These are phyloP conservation scores for Galbula dea DNA, from an alignment of 2,113 vertebrate genomes.

Conservation along the genomic window DNA sequence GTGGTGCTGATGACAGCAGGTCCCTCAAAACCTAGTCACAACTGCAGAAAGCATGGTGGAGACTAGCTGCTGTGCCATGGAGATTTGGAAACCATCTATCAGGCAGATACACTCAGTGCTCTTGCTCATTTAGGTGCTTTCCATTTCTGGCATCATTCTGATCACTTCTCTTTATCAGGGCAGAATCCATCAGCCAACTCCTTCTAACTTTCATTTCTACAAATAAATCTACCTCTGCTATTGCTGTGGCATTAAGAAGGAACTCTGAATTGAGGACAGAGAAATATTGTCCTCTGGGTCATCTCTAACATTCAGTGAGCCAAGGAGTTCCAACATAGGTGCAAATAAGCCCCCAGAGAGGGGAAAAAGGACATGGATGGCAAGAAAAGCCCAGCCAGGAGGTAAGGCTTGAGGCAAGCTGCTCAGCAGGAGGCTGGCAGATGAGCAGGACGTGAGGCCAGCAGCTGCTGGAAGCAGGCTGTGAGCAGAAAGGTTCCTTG, in stretches of 20 bases:
- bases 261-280: not conserved
- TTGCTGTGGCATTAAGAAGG: not conserved
- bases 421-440: no score
- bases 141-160: not conserved
- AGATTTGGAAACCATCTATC: not conserved
- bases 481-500: not conserved
- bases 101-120: not conserved
- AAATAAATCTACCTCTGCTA: not conserved
- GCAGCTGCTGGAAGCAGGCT: not conserved
- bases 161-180: not conserved
- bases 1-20: not conserved
- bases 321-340: not conserved
- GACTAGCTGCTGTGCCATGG: not conserved
- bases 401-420: not conserved
- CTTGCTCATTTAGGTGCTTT: not conserved
- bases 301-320: not conserved
- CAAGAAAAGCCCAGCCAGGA: not conserved
- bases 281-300: not conserved
- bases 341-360: not conserved
- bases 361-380: not conserved
- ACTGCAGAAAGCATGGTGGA: not conserved
- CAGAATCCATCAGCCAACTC: not conserved
- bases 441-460: no score
- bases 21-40: fast-evolving
- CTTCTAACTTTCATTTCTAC: not conserved